A percentile compares a stretch with the other conserved stretches of the same genome.
Evolutionary conservation across 2,113 vertebrate genomes (phyloP).

Genomic region (Boulengeromyrus knoepffleri): DNA sequence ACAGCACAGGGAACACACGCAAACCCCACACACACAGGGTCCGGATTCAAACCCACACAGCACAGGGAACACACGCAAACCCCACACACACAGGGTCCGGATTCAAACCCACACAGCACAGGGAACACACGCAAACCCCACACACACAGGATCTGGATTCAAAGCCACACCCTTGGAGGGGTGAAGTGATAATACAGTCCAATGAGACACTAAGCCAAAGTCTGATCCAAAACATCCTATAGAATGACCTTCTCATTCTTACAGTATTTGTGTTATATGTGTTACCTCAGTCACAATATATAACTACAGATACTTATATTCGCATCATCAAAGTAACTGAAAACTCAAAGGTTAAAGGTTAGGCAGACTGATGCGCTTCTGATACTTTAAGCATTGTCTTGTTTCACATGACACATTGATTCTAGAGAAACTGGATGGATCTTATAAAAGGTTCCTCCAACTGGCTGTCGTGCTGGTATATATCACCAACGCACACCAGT

Average conservation of each 20-base stretch:
- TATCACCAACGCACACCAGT: background rate
- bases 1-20: too few species aligned
- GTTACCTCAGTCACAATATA: background rate
- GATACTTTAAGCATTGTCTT: background rate
- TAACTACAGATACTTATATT: background rate
- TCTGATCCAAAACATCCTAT: background rate
- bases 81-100: too few species aligned
- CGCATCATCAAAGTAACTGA: background rate
- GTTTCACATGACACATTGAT: background rate
- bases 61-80: too few species aligned
- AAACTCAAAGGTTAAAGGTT: background rate
- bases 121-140: too few species aligned
- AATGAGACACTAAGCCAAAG: background rate
- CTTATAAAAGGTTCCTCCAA: background rate
- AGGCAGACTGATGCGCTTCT: background rate
- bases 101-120: too few species aligned
- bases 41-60: too few species aligned
- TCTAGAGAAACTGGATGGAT: background rate
- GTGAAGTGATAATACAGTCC: background rate
- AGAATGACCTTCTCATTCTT: background rate
- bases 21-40: too few species aligned
- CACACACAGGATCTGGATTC: too few species aligned
- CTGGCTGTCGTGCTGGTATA: background rate
- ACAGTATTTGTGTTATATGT: background rate
- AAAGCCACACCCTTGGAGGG: background rate